Evolutionary conservation across 2,113 vertebrate species (phyloP), one percentile per base, ranked within the genome.

Genomic region (Rhinoderma darwinii): DNA sequence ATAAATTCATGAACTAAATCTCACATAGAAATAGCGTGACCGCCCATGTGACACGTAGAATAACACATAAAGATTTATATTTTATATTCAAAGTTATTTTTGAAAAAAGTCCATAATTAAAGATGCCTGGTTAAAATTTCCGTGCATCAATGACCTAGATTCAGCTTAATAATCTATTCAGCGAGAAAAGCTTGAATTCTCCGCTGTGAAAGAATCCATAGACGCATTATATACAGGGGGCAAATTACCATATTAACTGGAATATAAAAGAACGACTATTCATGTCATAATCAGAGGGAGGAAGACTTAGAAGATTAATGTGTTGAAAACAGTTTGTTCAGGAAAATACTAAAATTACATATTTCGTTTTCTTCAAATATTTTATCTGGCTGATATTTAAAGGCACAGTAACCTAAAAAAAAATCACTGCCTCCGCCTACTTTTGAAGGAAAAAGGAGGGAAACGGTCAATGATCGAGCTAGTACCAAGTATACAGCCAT

Each of bases 91-190:
- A 9, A 76, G 17, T 41, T 20, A 73, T 39, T 41, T 73, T 73
- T 18, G 17, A 70, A 70, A 37, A 51, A 51, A 37, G 27, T 5
- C 30, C 7, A 7, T 22, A 80, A 80, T 80, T 59, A 80, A 80
- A 80, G 50, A 80, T 56, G 77, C 77, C 32, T 25, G 47, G 47
- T 11, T 59, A 39, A 43, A 81, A 61, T n/a, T 81, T 61, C 22
- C 35, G 5, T 59, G 25, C 37, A 1, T 61, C 25, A 22, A 30
- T 81, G 78, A 81, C 50, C 78, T 56, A 81, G 54, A 81, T 81
- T 43, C 56, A 43, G 12, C 9, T 5, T n/a, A 25, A 37, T 63
- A 41, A 61, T 81, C 32, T 61, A 81, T 81, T 81, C 78, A 81
- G 78, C 9, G 50, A 39, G 44, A 79, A 32, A 35, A 39, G 32